phyloP scores from a whole-genome alignment of 2,888 invertebrate species.

The Drosophila longiperda region DNA sequence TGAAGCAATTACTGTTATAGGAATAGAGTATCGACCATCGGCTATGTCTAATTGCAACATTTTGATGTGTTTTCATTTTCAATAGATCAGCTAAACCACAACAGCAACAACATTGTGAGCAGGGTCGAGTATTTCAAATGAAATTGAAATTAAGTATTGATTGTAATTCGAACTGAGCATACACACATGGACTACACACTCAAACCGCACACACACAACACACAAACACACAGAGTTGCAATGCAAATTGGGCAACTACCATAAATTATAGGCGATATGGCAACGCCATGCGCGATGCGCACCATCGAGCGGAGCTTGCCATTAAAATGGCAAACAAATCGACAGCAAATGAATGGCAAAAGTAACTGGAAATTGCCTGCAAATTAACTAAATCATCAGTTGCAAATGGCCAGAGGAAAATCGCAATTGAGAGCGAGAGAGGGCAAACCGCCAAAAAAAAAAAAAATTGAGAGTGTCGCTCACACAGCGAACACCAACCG shows the following conservation, averaged over 20 bases:
- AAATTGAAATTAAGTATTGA: constrained; percentile 74
- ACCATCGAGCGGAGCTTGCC: constrained; percentile 31
- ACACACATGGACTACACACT: constrained; percentile 2
- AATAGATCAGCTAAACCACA: constrained; percentile 24
- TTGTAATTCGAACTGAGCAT: constrained; percentile 60
- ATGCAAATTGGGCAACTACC: constrained; percentile 53
- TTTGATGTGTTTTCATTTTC: constrained; percentile 35
- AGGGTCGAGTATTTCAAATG: constrained; percentile 52
- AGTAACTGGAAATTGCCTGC: constrained; percentile 56
- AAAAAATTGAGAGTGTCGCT: not conserved
- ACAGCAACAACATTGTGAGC: constrained; percentile 10
- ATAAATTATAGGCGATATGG: constrained; percentile 59
- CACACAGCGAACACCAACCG: constrained; percentile 13
- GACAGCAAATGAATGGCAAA: constrained; percentile 52
- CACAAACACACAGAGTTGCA: constrained; percentile 9
- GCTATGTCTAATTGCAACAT: not conserved
- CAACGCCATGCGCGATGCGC: constrained; percentile 45
- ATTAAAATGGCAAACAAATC: constrained; percentile 49
- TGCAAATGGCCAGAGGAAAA: constrained; percentile 29
- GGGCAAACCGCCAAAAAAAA: not conserved
- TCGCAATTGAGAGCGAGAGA: constrained; percentile 6
- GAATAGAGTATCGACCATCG: not conserved
- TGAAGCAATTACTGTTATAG: not conserved
- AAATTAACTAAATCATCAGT: constrained; percentile 66
- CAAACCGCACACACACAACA: constrained; percentile 19